Evolutionary conservation across 2,888 invertebrate species (phyloP).

Genomic region (Lasioglossum figueresi): DNA sequence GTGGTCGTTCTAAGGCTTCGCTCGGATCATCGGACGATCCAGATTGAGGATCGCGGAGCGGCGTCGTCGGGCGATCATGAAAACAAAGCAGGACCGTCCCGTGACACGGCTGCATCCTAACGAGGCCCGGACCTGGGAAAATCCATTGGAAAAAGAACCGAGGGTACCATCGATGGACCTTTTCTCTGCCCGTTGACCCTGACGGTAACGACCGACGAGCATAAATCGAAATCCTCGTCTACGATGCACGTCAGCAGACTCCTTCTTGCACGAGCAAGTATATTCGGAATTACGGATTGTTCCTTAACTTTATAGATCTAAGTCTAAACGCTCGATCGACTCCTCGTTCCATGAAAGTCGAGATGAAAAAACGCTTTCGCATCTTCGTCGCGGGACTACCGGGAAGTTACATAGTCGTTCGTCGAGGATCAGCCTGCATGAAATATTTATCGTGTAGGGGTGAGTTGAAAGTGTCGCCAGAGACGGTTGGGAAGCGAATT

Average conservation of each 20-base stretch:
- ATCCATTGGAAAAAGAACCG: background rate
- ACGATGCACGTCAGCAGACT: background rate
- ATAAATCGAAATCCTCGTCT: background rate
- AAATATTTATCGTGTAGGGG: constrained; percentile 26
- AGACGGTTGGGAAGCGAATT: constrained; percentile 1
- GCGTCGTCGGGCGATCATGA: constrained; percentile 49
- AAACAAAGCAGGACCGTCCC: constrained; percentile 34
- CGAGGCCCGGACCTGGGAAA: constrained; percentile 36
- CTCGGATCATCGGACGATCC: constrained; percentile 47
- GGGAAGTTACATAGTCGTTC: constrained; percentile 2
- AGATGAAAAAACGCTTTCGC: background rate
- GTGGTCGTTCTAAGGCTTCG: constrained; percentile 46
- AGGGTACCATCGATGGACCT: constrained; percentile 27
- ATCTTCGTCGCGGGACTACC: background rate
- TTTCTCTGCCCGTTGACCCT: constrained; percentile 21
- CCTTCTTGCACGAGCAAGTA: background rate
- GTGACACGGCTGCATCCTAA: constrained; percentile 50
- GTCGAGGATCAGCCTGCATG: constrained; percentile 26
- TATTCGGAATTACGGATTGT: background rate
- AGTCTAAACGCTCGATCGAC: constrained; percentile 3
- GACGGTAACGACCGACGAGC: constrained; percentile 9
- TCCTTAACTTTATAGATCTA: constrained; percentile 14
- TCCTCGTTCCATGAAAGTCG: background rate
- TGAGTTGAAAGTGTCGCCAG: background rate
- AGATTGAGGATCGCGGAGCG: constrained; percentile 45